Conservation (phyloP, 2,888 invertebrate species). For the Andrena trimmerana region DNA sequence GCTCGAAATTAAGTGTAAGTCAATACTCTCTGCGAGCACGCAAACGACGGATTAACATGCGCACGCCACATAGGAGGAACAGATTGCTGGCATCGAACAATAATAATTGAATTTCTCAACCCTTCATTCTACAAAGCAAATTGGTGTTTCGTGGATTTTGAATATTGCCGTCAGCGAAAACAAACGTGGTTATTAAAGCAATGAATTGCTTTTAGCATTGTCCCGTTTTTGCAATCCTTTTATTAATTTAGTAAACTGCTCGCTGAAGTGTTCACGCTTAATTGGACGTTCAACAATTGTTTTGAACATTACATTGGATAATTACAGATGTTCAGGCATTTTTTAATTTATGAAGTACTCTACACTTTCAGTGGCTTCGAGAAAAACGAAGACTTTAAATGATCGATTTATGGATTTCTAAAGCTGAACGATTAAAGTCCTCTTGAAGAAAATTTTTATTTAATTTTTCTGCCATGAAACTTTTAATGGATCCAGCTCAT, state of each 20-base stretch:
- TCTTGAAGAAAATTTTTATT: too few relatives aligned
- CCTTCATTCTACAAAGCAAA: conserved; percentile 40
- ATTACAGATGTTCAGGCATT: too few relatives aligned
- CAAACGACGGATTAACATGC: conserved; percentile 23
- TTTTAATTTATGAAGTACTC: too few relatives aligned
- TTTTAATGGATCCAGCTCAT: too few relatives aligned
- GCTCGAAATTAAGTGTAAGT: conserved; percentile 54
- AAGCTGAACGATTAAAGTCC: too few relatives aligned
- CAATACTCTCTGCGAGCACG: conserved; percentile 46
- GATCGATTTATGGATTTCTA: too few relatives aligned
- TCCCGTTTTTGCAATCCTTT: background rate
- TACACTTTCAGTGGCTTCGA: too few relatives aligned
- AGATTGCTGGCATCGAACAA: conserved; percentile 62
- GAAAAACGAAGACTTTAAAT: too few relatives aligned
- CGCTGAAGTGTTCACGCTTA: too few relatives aligned
- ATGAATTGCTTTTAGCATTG: conserved; percentile 4
- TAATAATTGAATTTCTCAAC: conserved; percentile 66
- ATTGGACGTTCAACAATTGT: too few relatives aligned
- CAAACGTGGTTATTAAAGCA: background rate
- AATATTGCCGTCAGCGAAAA: conserved; percentile 25
- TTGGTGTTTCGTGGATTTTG: conserved; percentile 44
- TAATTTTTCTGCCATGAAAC: too few relatives aligned
- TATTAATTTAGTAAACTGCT: background rate
- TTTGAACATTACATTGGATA: too few relatives aligned
- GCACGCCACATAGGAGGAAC: conserved; percentile 29